Evolutionary conservation across 2,888 invertebrate genomes (phyloP).

Genomic region (Melangyna quadrimaculata): DNA sequence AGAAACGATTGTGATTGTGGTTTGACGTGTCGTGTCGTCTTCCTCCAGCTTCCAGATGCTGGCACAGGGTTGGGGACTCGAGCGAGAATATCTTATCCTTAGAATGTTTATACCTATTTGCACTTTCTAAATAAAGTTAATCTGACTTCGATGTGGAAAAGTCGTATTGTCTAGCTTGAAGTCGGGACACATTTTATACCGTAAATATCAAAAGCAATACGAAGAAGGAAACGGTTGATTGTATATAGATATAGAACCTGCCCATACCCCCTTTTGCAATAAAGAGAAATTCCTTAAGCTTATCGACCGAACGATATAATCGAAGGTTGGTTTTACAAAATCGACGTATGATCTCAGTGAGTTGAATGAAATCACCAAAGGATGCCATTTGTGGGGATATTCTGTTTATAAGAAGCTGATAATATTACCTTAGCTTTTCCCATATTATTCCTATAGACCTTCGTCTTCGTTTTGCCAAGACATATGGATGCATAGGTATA

Average conservation of each 20-base stretch:
- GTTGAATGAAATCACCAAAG: constrained; percentile 32
- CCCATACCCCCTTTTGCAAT: background rate
- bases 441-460: background rate
- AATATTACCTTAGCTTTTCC: background rate
- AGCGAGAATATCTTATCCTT: background rate
- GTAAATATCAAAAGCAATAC: background rate
- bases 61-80: background rate
- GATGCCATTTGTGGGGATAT: constrained; percentile 29
- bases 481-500: background rate
- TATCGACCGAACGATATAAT: constrained; percentile 55
- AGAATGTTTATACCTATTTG: background rate
- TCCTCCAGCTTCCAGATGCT: background rate
- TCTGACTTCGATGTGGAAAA: background rate
- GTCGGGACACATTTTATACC: background rate
- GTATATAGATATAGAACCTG: background rate
- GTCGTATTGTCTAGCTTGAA: background rate
- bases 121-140: constrained; percentile 13
- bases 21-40: background rate
- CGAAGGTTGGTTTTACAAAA: constrained; percentile 40
- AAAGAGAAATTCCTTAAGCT: constrained; percentile 6
- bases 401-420: background rate
- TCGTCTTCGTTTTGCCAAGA: background rate
- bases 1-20: background rate
- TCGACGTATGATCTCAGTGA: constrained; percentile 35
- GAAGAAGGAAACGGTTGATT: background rate